These are phyloP conservation scores for Oscheius sp. DNA, from an alignment of 2,888 invertebrate species.

Conservation along the genomic window DNA sequence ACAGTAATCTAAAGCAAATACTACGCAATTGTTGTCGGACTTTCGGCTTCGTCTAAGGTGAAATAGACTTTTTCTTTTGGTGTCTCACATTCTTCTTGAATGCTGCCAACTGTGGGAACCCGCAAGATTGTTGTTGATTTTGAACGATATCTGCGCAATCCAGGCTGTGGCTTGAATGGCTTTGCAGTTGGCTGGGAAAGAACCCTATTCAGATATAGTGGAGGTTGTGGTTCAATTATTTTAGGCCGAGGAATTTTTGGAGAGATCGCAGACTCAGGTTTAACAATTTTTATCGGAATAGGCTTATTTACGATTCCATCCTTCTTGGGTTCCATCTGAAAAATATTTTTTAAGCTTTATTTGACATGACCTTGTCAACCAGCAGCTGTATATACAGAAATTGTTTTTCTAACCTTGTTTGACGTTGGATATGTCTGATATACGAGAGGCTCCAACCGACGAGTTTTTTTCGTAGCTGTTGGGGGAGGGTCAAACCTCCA, in stretches of 20 bases:
- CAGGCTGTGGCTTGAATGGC: not conserved
- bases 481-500: not conserved
- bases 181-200: not conserved
- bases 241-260: constrained; percentile 9
- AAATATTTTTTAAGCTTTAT: not conserved
- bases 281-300: not conserved
- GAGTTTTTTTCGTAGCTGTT: not conserved
- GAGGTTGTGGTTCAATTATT: constrained; percentile 6
- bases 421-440: no score
- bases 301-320: no score
- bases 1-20: not conserved
- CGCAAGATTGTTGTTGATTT: constrained; percentile 2
- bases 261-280: not conserved
- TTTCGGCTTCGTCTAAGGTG: not conserved
- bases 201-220: not conserved
- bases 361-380: constrained; percentile 1
- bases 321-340: constrained; percentile 7
- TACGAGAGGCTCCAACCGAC: constrained; percentile 7
- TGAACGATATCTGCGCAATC: constrained; percentile 13
- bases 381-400: not conserved
- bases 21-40: not conserved
- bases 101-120: constrained; percentile 4
- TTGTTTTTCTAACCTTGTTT: not conserved
- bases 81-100: constrained; percentile 8
- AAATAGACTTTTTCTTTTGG: constrained; percentile 14